phyloP scores from a whole-genome alignment of 2,797 vertebrate species.

The Neosilurus mollespiculum region DNA sequence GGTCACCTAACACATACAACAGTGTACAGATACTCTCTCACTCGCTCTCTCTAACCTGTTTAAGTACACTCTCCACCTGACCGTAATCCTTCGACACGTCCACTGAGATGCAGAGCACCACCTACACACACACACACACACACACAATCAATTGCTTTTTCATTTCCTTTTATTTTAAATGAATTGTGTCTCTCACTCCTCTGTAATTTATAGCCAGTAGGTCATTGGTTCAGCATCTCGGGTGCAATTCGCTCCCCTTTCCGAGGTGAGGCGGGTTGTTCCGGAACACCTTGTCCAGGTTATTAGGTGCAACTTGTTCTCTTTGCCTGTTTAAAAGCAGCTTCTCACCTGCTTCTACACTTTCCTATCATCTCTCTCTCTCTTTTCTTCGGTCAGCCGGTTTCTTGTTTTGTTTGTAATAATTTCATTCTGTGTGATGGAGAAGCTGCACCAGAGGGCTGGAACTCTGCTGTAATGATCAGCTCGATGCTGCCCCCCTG shows the following conservation, averaged over 20 bases:
- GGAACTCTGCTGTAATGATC: background rate
- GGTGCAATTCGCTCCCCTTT: too few species aligned
- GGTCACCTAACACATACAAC: too few species aligned
- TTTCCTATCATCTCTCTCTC: background rate
- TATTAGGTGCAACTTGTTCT: too few species aligned
- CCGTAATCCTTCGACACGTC: slow-evolving; percentile 92
- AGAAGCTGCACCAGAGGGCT: background rate
- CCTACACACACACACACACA: slow-evolving; percentile 64
- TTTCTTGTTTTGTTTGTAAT: background rate
- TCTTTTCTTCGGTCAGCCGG: background rate
- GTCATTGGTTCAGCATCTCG: too few species aligned
- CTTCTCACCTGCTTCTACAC: background rate
- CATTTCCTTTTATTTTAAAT: too few species aligned
- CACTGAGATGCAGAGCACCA: slow-evolving; percentile 95
- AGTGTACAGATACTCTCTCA: too few species aligned
- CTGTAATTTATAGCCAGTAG: too few species aligned
- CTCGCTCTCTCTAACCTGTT: slow-evolving; percentile 80
- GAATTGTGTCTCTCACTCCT: too few species aligned
- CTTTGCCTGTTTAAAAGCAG: too few species aligned
- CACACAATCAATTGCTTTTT: background rate
- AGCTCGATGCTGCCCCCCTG: background rate
- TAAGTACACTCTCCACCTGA: slow-evolving; percentile 94
- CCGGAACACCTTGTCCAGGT: too few species aligned
- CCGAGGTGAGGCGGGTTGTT: too few species aligned
- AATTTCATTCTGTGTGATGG: background rate